phyloP scores from a whole-genome alignment of 2,888 invertebrate species.

The Xestia xanthographa region DNA sequence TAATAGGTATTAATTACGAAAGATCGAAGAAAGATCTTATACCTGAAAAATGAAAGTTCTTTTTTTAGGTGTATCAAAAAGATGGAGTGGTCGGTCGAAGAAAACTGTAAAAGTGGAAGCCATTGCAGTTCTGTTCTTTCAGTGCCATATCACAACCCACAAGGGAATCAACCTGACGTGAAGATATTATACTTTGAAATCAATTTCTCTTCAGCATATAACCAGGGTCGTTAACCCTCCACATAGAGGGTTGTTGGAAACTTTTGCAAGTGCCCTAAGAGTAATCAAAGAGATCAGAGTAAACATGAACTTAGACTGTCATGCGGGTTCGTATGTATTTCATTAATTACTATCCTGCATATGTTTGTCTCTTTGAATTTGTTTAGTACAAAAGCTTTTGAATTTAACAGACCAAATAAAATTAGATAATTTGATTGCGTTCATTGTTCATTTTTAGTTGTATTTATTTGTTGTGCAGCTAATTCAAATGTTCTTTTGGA shows the following conservation, averaged over 20 bases:
- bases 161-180: constrained; percentile 32
- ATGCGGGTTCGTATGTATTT: constrained; percentile 82
- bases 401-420: constrained; percentile 16
- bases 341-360: constrained; percentile 73
- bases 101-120: constrained; percentile 10
- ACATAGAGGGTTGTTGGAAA: constrained; percentile 61
- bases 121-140: constrained; percentile 15
- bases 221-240: constrained; percentile 56
- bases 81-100: background rate
- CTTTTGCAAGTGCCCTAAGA: constrained; percentile 52
- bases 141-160: constrained; percentile 14
- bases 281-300: constrained; percentile 81
- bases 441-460: background rate
- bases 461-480: background rate
- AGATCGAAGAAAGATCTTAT: background rate
- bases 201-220: constrained; percentile 59
- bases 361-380: constrained; percentile 44
- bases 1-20: background rate
- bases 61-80: no score
- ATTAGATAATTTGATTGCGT: background rate
- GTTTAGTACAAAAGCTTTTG: constrained; percentile 41
- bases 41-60: background rate
- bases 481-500: background rate
- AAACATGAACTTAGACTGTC: constrained; percentile 80
- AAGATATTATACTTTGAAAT: constrained; percentile 58